These are phyloP conservation scores for Chiroxiphia lanceolata DNA, from an alignment of 2,797 vertebrate species.

Conservation along the genomic window DNA sequence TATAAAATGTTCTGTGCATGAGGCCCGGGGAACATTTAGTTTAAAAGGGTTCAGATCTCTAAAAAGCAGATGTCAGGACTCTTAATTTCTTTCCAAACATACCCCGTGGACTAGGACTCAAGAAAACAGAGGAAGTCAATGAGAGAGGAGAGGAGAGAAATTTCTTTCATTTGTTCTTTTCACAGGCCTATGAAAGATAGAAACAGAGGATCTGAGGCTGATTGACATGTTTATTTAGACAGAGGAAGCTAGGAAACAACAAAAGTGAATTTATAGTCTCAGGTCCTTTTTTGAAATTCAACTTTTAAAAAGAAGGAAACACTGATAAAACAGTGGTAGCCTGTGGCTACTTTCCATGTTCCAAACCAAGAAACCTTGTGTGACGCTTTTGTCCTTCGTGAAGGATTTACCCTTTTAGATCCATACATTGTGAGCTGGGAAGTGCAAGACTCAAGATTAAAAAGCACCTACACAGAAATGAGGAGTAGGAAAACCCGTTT, in stretches of 20 bases:
- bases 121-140: background rate
- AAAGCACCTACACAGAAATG: background rate
- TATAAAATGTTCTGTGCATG: constrained; percentile 8
- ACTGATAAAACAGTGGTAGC: constrained; percentile 4
- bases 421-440: background rate
- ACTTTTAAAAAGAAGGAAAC: constrained; percentile 16
- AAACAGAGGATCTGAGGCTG: background rate
- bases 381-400: background rate
- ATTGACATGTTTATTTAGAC: constrained; percentile 54
- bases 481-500: too few relatives aligned
- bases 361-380: background rate
- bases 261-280: background rate
- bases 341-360: background rate
- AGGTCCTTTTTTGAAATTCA: background rate
- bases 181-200: background rate
- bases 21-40: background rate
- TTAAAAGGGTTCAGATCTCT: constrained; percentile 22
- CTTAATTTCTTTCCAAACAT: constrained; percentile 5
- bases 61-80: constrained; percentile 1
- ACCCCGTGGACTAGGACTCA: background rate
- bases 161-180: constrained; percentile 30
- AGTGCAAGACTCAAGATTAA: background rate
- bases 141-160: background rate
- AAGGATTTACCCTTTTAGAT: background rate
- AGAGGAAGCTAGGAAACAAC: constrained; percentile 16